A percentile compares a stretch with the other conserved stretches of the same genome.
Evolutionary conservation across 1,140 invertebrate genomes (phyloP).

Genomic region (Aethina tumida): DNA sequence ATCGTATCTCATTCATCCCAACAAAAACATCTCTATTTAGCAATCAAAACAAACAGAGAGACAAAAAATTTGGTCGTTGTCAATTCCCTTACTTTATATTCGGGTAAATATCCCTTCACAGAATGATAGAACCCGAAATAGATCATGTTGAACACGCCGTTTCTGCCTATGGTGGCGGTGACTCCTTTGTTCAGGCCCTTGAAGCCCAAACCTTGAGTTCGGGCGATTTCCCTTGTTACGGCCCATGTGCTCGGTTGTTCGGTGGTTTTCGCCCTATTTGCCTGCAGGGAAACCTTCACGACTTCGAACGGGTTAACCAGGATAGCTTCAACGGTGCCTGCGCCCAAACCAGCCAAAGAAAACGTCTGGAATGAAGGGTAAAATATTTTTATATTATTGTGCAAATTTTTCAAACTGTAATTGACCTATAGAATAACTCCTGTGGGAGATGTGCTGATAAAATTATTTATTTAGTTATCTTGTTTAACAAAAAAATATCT

Average conservation of each 20-base stretch:
- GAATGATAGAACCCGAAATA: slow-evolving; percentile 94
- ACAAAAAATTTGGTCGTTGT: neutral
- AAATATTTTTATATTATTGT: too few species aligned
- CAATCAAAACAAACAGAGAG: neutral
- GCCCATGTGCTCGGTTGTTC: slow-evolving; percentile 63
- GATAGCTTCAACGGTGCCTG: slow-evolving; percentile 80
- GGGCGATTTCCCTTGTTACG: slow-evolving; percentile 70
- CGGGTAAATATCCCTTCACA: slow-evolving; percentile 66
- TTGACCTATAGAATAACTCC: too few species aligned
- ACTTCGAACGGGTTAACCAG: slow-evolving; percentile 92
- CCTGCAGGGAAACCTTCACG: slow-evolving; percentile 79
- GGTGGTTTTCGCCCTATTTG: slow-evolving; percentile 45
- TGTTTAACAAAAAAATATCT: too few species aligned
- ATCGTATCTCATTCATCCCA: too few species aligned
- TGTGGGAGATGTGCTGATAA: too few species aligned
- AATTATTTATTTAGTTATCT: too few species aligned
- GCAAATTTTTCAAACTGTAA: too few species aligned
- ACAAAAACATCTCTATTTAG: neutral
- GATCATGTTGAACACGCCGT: slow-evolving; percentile 84
- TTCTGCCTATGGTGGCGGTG: slow-evolving; percentile 74
- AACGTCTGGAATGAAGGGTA: slow-evolving; percentile 78
- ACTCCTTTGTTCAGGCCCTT: slow-evolving; percentile 81
- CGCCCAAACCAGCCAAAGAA: slow-evolving; percentile 72
- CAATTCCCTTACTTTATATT: slow-evolving; percentile 44
- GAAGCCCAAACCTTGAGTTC: slow-evolving; percentile 61